These are phyloP conservation scores for Echinops telfairi DNA, from an alignment of 2,113 vertebrate genomes.

Conservation along the genomic window DNA sequence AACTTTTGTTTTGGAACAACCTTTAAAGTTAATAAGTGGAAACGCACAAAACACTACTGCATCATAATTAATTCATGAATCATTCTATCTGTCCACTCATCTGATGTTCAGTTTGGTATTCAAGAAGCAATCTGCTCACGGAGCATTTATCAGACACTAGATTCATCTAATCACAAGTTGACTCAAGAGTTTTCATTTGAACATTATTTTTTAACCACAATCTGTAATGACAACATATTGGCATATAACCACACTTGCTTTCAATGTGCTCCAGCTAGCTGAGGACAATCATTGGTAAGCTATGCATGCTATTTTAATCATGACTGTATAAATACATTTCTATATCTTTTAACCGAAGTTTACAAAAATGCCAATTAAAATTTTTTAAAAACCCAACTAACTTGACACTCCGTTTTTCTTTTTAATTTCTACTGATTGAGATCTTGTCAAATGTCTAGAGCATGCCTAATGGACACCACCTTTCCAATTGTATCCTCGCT, in stretches of 20 bases:
- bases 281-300: not conserved
- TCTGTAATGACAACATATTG: not conserved
- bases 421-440: not conserved
- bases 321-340: not conserved
- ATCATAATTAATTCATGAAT: not conserved
- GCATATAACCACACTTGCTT: not conserved
- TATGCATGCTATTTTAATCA: not conserved
- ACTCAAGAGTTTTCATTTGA: constrained; percentile 23
- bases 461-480: not conserved
- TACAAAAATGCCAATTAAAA: not conserved
- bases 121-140: not conserved
- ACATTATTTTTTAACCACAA: not conserved
- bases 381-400: not conserved
- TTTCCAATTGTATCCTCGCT: not conserved
- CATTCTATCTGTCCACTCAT: too few species aligned
- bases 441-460: not conserved
- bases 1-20: not conserved
- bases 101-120: not conserved
- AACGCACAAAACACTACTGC: not conserved
- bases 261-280: not conserved
- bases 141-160: not conserved
- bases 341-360: not conserved
- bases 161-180: not conserved
- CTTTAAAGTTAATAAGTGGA: not conserved
- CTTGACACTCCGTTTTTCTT: not conserved